A percentile compares a stretch with the other conserved stretches of the same genome.
These are phyloP conservation scores for Dasypus novemcinctus DNA, from an alignment of 2,113 vertebrate species.

Conservation along the genomic window DNA sequence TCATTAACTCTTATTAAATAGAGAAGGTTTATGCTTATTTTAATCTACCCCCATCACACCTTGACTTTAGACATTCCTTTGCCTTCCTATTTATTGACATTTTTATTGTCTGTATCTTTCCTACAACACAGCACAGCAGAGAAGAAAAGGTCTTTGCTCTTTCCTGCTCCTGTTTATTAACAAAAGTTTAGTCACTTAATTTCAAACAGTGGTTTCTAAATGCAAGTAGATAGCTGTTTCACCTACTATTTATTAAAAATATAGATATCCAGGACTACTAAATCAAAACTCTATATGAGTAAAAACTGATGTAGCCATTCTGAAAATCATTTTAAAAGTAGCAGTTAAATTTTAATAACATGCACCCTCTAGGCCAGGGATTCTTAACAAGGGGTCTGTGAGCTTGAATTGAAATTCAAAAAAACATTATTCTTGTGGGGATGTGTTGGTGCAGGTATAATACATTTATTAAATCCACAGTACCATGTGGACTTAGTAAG, in stretches of 20 bases:
- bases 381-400: no score
- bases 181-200: constrained; percentile 32
- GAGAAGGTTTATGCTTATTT: background rate
- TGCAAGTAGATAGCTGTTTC: background rate
- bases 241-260: background rate
- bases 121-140: background rate
- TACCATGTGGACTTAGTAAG: no score
- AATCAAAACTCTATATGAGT: background rate
- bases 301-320: background rate
- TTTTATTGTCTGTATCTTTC: background rate
- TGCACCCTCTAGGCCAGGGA: background rate
- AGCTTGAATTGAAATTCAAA: no score
- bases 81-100: background rate
- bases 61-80: constrained; percentile 15
- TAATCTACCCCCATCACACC: background rate
- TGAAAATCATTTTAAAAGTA: constrained; percentile 14
- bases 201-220: constrained; percentile 11
- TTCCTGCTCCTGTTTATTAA: constrained; percentile 11
- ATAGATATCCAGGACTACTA: background rate
- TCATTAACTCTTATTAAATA: constrained; percentile 16
- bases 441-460: no score
- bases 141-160: background rate
- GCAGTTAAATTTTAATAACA: background rate
- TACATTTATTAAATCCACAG: no score
- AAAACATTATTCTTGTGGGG: no score